These are phyloP conservation scores for Drosophila littoralis DNA, from an alignment of 1,140 invertebrate species.

Conservation along the genomic window DNA sequence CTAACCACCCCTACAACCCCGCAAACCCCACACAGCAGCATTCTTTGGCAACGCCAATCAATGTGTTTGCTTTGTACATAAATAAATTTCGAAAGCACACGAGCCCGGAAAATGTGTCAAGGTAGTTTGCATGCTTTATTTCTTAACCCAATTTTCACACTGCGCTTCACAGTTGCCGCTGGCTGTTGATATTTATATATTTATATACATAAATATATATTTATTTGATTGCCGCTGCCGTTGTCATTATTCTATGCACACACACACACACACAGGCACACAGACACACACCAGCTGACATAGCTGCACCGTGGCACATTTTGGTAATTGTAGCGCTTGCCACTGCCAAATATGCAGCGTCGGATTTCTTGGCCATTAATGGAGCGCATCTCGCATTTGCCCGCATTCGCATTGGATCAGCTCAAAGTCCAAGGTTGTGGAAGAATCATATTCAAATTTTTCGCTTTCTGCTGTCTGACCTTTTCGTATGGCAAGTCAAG, in stretches of 20 bases:
- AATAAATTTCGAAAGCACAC: constrained; percentile 54
- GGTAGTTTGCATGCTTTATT: constrained; percentile 79
- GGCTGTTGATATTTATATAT: constrained; percentile 33
- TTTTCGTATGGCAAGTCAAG: neutral
- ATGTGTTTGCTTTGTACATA: constrained; percentile 39
- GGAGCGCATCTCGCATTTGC: constrained; percentile 60
- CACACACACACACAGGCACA: neutral
- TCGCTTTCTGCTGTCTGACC: neutral
- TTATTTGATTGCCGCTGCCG: neutral
- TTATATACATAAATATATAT: constrained; percentile 29
- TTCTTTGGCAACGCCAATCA: constrained; percentile 11
- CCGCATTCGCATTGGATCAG: constrained; percentile 12
- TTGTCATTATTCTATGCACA: constrained; percentile 15
- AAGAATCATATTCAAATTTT: constrained; percentile 2
- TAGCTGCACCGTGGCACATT: constrained; percentile 4
- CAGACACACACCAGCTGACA: neutral
- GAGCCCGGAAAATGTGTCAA: constrained; percentile 63
- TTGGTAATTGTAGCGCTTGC: neutral
- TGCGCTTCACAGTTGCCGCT: constrained; percentile 19
- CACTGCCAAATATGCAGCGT: constrained; percentile 21
- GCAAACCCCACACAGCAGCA: neutral
- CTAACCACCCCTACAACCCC: too few species aligned
- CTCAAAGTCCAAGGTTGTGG: constrained; percentile 72
- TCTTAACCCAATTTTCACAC: constrained; percentile 71
- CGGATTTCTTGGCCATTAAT: constrained; percentile 46